phyloP scores from a whole-genome alignment of 30 jellyfish, hydroid and myxozoan species.

The Cassiopea xamachana region DNA sequence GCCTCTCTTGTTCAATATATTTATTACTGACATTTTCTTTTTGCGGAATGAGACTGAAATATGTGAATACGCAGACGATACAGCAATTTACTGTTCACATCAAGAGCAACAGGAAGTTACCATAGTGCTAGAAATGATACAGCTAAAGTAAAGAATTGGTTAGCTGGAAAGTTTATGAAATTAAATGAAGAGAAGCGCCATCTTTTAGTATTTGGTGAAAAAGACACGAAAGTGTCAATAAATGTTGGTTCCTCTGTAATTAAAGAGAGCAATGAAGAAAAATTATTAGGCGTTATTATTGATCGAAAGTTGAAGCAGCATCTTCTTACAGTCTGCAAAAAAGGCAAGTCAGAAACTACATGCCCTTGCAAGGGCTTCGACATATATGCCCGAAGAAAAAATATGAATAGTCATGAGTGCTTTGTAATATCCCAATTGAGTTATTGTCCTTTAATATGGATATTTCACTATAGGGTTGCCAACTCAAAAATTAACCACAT shows the following conservation, averaged over 20 bases:
- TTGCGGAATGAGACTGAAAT: no score
- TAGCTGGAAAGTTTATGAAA: no score
- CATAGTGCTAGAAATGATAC: no score
- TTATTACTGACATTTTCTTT: no score
- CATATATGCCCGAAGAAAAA: constrained; percentile 42
- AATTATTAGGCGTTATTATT: constrained; percentile 40
- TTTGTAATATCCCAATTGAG: constrained; percentile 30
- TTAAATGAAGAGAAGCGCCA: no score
- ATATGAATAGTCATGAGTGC: constrained; percentile 34
- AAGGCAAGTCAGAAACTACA: constrained; percentile 60
- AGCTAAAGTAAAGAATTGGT: no score
- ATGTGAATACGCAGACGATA: no score
- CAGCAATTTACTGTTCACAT: no score
- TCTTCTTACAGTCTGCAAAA: constrained; percentile 27
- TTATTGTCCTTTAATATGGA: constrained; percentile 29
- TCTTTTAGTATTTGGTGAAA: no score
- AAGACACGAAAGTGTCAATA: not conserved
- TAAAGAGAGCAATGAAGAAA: constrained; percentile 40
- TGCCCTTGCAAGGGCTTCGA: constrained; percentile 62
- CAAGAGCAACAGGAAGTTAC: no score
- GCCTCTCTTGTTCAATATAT: no score
- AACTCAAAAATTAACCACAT: constrained; percentile 40
- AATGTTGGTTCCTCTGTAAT: constrained; percentile 20
- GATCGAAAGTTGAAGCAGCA: constrained; percentile 61
- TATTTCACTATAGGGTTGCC: constrained; percentile 20